These are phyloP conservation scores for Orchestia grillus DNA, from an alignment of 1,140 invertebrate species.

Conservation along the genomic window DNA sequence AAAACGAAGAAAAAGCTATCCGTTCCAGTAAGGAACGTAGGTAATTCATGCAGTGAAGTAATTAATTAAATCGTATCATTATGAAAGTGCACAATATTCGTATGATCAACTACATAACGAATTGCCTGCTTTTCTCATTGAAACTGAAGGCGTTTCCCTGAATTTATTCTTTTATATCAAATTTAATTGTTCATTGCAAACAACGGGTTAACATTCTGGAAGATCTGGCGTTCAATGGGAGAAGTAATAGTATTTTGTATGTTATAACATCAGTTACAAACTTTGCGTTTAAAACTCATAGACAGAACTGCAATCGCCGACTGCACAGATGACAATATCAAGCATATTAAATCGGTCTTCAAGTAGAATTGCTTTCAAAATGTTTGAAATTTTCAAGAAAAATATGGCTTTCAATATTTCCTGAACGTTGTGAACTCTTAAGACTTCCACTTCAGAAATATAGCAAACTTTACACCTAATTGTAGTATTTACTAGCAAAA, in stretches of 20 bases:
- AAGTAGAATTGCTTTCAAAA: not conserved
- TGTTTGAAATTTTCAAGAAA: not conserved
- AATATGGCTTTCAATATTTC: not conserved
- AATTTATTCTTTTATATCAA: too few species aligned
- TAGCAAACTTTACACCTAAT: not conserved
- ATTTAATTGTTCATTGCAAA: too few species aligned
- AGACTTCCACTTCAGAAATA: not conserved
- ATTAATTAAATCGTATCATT: too few species aligned
- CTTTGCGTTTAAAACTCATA: not conserved
- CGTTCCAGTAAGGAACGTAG: too few species aligned
- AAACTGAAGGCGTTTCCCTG: too few species aligned
- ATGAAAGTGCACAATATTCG: too few species aligned
- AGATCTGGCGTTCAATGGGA: too few species aligned
- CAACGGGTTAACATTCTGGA: too few species aligned
- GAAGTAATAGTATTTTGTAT: not conserved
- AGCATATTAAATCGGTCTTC: not conserved
- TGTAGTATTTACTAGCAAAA: not conserved
- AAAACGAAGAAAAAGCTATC: too few species aligned
- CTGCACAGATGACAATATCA: not conserved
- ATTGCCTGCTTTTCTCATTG: too few species aligned
- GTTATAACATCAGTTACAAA: not conserved
- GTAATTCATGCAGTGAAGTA: too few species aligned
- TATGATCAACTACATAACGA: too few species aligned
- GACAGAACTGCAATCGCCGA: not conserved
- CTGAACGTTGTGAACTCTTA: not conserved